Conservation (phyloP, 1,140 invertebrate genomes). For the Contarinia nasturtii region DNA sequence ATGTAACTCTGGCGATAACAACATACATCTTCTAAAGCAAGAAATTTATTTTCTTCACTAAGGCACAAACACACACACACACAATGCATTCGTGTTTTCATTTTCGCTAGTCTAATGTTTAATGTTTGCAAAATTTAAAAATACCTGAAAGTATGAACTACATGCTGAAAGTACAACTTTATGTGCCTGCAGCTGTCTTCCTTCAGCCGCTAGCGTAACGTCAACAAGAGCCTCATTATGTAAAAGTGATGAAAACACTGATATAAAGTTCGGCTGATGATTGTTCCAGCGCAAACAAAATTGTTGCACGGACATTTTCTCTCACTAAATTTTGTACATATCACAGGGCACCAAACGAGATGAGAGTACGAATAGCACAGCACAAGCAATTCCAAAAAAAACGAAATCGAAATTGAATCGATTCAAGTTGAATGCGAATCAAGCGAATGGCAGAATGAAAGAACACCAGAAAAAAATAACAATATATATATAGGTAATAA, state of each 20-base stretch:
- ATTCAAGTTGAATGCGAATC: neutral
- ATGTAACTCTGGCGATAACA: too few relatives aligned
- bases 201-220: conserved; percentile 72
- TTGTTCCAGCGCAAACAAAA: conserved; percentile 79
- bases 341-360: neutral
- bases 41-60: neutral
- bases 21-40: too few relatives aligned
- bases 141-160: conserved; percentile 70
- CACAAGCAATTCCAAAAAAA: too few relatives aligned
- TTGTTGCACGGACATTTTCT: conserved; percentile 53
- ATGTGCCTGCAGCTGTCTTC: conserved; percentile 63
- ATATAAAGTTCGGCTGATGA: conserved; percentile 75
- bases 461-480: neutral
- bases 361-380: neutral
- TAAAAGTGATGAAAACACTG: conserved; percentile 59
- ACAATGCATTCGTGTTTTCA: neutral
- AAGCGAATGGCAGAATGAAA: neutral
- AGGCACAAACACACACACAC: neutral
- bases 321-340: neutral
- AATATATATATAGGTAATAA: neutral
- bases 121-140: conserved; percentile 7
- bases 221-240: conserved; percentile 68
- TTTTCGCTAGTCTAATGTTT: too few relatives aligned
- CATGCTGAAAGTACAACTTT: conserved; percentile 73
- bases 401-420: neutral